These are phyloP conservation scores for Spilogale gracilis DNA, from an alignment of 2,113 vertebrate genomes.

Conservation along the genomic window DNA sequence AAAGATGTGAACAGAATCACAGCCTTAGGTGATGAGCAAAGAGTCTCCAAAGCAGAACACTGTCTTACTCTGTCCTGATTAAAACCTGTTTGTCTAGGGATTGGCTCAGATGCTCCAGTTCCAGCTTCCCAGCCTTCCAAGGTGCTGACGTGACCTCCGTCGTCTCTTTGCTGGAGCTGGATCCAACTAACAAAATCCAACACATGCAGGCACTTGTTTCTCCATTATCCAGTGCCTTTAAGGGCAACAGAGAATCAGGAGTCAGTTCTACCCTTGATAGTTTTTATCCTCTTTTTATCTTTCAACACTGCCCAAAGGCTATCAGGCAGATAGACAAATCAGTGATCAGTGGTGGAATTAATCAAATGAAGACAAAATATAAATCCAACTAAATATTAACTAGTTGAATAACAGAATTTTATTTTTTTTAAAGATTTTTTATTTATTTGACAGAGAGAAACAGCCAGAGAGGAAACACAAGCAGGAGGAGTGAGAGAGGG, in stretches of 20 bases:
- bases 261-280: slow-evolving; percentile 67
- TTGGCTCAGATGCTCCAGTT: slow-evolving; percentile 85
- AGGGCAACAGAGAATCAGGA: slow-evolving; percentile 81
- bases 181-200: slow-evolving; percentile 88
- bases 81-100: slow-evolving; percentile 91
- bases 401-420: background rate
- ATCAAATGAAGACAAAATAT: slow-evolving; percentile 42
- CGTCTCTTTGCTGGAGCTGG: slow-evolving; percentile 86
- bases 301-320: slow-evolving; percentile 47
- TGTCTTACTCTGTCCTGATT: slow-evolving; percentile 88
- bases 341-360: slow-evolving; percentile 25
- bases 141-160: slow-evolving; percentile 85
- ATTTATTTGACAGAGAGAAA: too few species aligned
- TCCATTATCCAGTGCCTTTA: slow-evolving; percentile 76
- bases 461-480: too few species aligned
- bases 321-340: slow-evolving; percentile 32
- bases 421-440: background rate
- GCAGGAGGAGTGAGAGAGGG: too few species aligned
- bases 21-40: slow-evolving; percentile 85
- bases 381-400: background rate
- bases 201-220: slow-evolving; percentile 87
- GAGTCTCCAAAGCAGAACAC: slow-evolving; percentile 82
- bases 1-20: slow-evolving; percentile 84
- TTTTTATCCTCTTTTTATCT: slow-evolving; percentile 65
- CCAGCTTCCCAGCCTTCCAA: slow-evolving; percentile 88